phyloP scores from a whole-genome alignment of 1,140 invertebrate species.

The Calosoma granatense region DNA sequence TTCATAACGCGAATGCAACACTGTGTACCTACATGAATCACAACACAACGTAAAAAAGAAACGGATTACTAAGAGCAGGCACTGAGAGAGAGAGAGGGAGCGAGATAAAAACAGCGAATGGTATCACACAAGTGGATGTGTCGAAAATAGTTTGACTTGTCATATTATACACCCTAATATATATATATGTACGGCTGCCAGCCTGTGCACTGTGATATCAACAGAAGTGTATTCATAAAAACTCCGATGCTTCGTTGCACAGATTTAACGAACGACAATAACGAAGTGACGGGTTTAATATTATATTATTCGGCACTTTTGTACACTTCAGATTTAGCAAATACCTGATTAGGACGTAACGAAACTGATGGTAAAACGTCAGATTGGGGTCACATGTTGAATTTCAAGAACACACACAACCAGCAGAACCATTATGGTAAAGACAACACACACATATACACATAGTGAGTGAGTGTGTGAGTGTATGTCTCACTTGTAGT shows the following conservation, averaged over 20 bases:
- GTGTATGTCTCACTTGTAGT: no score
- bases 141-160: not conserved
- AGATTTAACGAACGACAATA: slow-evolving; percentile 11
- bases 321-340: not conserved
- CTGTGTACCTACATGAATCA: not conserved
- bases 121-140: not conserved
- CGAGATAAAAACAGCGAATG: not conserved
- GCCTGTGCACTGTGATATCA: no score
- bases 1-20: not conserved
- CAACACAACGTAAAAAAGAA: not conserved
- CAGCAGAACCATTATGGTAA: slow-evolving; percentile 17
- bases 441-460: slow-evolving; percentile 4
- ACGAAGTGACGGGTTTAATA: no score
- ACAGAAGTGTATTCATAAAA: slow-evolving; percentile 32
- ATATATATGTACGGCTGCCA: no score
- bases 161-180: not conserved
- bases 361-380: slow-evolving; percentile 33
- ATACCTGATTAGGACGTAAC: not conserved
- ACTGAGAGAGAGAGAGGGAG: no score
- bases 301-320: no score
- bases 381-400: slow-evolving; percentile 51
- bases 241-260: slow-evolving; percentile 15
- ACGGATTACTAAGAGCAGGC: no score
- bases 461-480: no score
- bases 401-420: slow-evolving; percentile 24